A percentile compares a stretch with the other conserved stretches of the same genome.
phyloP scores from a whole-genome alignment of 2,797 vertebrate species.

The Sebastolobus altivelis region DNA sequence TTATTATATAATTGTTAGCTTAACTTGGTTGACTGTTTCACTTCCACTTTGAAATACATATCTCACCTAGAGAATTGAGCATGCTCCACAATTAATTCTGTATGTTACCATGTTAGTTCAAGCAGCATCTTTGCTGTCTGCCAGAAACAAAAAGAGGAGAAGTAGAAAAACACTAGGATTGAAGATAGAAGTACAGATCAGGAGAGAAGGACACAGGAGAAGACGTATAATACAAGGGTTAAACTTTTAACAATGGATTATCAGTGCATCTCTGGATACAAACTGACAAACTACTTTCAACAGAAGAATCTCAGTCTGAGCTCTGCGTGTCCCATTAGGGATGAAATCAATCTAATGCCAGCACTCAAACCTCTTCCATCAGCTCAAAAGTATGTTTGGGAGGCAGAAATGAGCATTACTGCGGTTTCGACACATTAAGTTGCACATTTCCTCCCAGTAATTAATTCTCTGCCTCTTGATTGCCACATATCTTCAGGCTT shows the following conservation, averaged over 20 bases:
- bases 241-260: neutral
- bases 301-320: neutral
- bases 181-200: neutral
- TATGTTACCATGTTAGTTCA: neutral
- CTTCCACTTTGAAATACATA: neutral
- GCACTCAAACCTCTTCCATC: slow-evolving; percentile 41
- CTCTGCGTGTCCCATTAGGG: slow-evolving; percentile 4
- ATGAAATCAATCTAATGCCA: neutral
- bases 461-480: slow-evolving; percentile 56
- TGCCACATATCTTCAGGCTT: slow-evolving; percentile 54
- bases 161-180: neutral
- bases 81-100: neutral
- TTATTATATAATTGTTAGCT: too few species aligned
- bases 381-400: slow-evolving; percentile 51
- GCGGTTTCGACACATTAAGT: slow-evolving; percentile 60
- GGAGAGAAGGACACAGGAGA: neutral
- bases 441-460: slow-evolving; percentile 58
- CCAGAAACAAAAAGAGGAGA: neutral
- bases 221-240: neutral
- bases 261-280: slow-evolving; percentile 2
- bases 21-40: too few species aligned
- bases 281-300: slow-evolving; percentile 2
- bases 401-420: slow-evolving; percentile 44
- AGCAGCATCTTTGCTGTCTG: neutral
- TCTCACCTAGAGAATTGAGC: neutral